Evolutionary conservation across 2,797 vertebrate genomes (phyloP), one percentile per base, ranked within the genome.

Genomic region (Discoglossus pictus): DNA sequence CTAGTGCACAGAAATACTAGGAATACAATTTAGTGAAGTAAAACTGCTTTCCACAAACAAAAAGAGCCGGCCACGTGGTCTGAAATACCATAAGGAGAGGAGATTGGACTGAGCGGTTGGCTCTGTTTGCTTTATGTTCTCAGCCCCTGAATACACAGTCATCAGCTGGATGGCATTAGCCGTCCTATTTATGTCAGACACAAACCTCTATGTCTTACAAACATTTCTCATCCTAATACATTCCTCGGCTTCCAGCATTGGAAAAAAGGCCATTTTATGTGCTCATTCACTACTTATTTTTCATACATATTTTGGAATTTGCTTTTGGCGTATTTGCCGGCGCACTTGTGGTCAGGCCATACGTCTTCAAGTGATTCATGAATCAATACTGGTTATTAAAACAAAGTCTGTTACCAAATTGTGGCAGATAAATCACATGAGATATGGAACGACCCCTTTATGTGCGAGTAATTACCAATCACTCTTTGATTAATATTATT

Each of bases 171-270:
- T 56, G 53, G 60, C 38, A 72, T 71, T 68, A 73, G 71, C 62
- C 52, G 35, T 13, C 69, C 38, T 71, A n/a, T 69, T 75, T 77
- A 61, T 62, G 25, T 1, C 6, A 15, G 13, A 61, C 63, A 66
- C 44, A 1, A 31, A 31, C 27, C 4, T 31, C 27, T 31, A 31
- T 31, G 4, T 31, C 27, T 31, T 4, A 31, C 27, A 31, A 31
- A 31, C 27, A 31, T 4, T 31, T 31, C 8, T 31, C 8, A 31
- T 31, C 27, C 27, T 8, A 31, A 31, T 31, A 8, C 4, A 31
- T 31, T 31, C 27, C 8, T 31, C 4, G 4, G 4, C 27, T 31
- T 31, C 27, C 27, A 31, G 4, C 4, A 8, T 8, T 31, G 4
- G 27, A 31, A 4, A 31, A 31, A 31, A 31, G 4, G 4, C 8